Conservation (phyloP, 1,140 invertebrate species). For the Drosophila erecta region DNA sequence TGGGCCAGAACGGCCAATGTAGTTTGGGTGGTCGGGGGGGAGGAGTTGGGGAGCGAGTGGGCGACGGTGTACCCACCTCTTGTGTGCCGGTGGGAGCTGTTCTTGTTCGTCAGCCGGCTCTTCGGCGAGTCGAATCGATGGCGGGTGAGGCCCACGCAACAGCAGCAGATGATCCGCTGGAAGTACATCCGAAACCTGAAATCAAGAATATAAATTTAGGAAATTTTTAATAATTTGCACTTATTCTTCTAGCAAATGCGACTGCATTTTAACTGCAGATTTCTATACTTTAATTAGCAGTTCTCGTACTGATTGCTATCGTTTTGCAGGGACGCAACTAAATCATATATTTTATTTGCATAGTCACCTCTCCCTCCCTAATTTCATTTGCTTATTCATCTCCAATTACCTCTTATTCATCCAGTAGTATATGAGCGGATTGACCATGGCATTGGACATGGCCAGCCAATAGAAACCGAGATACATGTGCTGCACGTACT, state of each 20-base stretch:
- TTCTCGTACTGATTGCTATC: too few species aligned
- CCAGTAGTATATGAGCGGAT: conserved; percentile 96
- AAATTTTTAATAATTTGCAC: too few species aligned
- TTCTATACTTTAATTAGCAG: too few species aligned
- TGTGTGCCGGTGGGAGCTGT: conserved; percentile 68
- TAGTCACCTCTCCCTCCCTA: not conserved
- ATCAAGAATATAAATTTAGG: not conserved
- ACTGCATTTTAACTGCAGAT: too few species aligned
- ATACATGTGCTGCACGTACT: conserved; percentile 92
- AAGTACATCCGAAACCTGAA: conserved; percentile 86
- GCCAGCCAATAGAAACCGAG: conserved; percentile 95
- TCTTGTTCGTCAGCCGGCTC: conserved; percentile 64
- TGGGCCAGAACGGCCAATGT: conserved; percentile 6
- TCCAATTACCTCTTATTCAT: conserved; percentile 91
- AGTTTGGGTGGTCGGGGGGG: conserved; percentile 24
- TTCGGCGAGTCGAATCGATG: conserved; percentile 68
- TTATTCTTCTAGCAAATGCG: too few species aligned
- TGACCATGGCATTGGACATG: conserved; percentile 96
- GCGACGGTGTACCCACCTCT: conserved; percentile 61
- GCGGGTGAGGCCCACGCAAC: conserved; percentile 64
- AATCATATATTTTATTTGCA: not conserved
- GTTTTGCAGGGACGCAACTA: too few species aligned
- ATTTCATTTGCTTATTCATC: not conserved
- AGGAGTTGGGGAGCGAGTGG: conserved; percentile 31
- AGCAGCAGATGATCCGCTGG: conserved; percentile 86